Evolutionary conservation across 2,113 vertebrate species (phyloP).

Genomic region (Excalfactoria chinensis): DNA sequence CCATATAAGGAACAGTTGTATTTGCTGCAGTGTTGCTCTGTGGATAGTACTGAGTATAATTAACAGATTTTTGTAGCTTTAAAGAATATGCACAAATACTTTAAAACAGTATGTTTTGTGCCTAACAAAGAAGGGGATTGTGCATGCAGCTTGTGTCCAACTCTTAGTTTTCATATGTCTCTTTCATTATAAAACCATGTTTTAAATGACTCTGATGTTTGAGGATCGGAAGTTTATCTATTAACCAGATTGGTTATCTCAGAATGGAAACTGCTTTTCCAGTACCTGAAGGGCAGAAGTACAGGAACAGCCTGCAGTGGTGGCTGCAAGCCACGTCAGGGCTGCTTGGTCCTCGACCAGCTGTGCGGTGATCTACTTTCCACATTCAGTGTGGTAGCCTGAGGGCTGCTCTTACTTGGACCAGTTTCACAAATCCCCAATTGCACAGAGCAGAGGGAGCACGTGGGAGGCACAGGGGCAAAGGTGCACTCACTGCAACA

Average conservation of each 20-base stretch:
- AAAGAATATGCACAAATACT: background rate
- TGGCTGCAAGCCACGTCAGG: conserved; percentile 27
- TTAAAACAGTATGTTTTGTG: background rate
- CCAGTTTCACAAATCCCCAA: background rate
- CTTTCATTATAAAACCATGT: background rate
- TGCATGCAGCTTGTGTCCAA: background rate
- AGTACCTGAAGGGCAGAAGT: conserved; percentile 8
- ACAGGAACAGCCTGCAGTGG: conserved; percentile 10
- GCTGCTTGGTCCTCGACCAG: background rate
- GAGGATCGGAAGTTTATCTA: background rate
- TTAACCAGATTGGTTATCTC: background rate
- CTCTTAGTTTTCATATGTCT: background rate
- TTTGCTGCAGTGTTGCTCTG: background rate
- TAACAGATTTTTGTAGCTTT: background rate
- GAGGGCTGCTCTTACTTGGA: conserved; percentile 3
- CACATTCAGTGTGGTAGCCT: background rate
- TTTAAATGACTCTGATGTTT: background rate
- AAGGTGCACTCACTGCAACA: background rate
- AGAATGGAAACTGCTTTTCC: background rate
- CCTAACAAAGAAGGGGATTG: background rate
- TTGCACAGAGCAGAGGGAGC: background rate
- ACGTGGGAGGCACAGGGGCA: background rate
- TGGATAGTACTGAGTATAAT: background rate
- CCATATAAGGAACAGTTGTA: background rate
- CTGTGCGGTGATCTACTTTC: conserved; percentile 24